Evolutionary conservation across 2,113 vertebrate species (phyloP), one percentile per base, ranked within the genome.

Genomic region (Sceloporus undulatus): DNA sequence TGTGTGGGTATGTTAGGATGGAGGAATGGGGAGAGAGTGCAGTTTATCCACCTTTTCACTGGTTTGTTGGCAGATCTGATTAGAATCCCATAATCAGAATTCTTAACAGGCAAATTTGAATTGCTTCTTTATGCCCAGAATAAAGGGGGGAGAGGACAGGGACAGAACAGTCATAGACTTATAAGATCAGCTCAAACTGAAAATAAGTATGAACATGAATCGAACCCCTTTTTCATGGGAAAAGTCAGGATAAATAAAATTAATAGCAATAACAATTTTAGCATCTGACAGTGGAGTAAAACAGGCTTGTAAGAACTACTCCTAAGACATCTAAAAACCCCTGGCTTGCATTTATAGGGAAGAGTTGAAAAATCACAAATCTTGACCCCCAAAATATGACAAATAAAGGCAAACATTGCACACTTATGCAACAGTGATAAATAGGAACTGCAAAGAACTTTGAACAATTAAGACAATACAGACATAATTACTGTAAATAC

Each of bases 401-500:
- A 54, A 68, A 9, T 66, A 66, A 76, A 48, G 40, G 42, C 25
- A 42, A 82, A 23, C 5, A 10, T 48, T 40, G 68, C 14, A 71
- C 19, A 16, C n/a, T 82, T 88, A 11, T 38, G 6, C 29, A 82
- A 76, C 19, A 77, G 34, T 6, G 3, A 27, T 7, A 6, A 70
- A 59, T 13, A 71, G 40, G 19, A n/a, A 89, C 14, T 68, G 3
- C 59, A 83, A 38, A 71, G 84, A n/a, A 90, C 42, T 10, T 48
- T 8, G 88, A 6, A 5, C 85, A 93, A 66, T 90, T 19, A 87
- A 89, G 65, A 14, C 14, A 68, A 13, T 29, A 59, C 68, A 70
- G 25, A 73, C 91, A 29, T 54, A 82, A 77, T 54, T 73, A 68
- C 40, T 34, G 34, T 34, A 34, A 10, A 27, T 13, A 29, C 48